Evolutionary conservation across 2,888 invertebrate genomes (phyloP).

Genomic region (Sarcophaga variegata): DNA sequence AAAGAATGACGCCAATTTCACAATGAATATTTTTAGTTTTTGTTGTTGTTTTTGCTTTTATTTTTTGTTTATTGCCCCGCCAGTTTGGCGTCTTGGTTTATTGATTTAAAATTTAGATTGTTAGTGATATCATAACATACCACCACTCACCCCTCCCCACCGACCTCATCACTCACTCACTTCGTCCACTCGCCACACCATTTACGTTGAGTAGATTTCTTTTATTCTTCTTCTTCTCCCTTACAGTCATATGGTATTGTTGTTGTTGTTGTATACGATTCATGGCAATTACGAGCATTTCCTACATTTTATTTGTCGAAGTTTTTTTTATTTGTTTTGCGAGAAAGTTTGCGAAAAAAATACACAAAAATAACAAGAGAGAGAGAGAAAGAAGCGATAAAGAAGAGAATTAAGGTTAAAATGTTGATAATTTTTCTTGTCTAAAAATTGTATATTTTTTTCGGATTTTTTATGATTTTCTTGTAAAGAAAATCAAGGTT

Average conservation of each 20-base stretch:
- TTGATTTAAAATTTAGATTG: constrained; percentile 68
- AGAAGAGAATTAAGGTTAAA: not conserved
- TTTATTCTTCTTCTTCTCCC: not conserved
- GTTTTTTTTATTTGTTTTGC: constrained; percentile 5
- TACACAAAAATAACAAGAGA: not conserved
- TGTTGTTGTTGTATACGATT: constrained; percentile 9
- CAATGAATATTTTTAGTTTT: constrained; percentile 46
- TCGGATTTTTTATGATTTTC: not conserved
- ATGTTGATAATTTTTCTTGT: not conserved
- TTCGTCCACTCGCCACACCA: not conserved
- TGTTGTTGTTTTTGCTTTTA: constrained; percentile 33
- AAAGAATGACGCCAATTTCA: constrained; percentile 67
- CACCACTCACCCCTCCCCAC: not conserved
- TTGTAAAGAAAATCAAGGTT: constrained; percentile 25
- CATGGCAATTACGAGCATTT: constrained; percentile 38
- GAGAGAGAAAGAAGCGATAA: not conserved
- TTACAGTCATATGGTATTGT: not conserved
- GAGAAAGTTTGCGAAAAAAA: constrained; percentile 7
- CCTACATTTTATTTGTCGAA: constrained; percentile 32
- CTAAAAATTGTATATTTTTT: not conserved
- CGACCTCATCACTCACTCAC: not conserved
- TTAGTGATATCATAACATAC: constrained; percentile 62
- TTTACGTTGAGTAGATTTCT: not conserved
- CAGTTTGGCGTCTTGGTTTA: constrained; percentile 67
- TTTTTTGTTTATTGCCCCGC: constrained; percentile 63